Conservation (phyloP, 2,797 vertebrate genomes). For the Sandelia bainsii region DNA sequence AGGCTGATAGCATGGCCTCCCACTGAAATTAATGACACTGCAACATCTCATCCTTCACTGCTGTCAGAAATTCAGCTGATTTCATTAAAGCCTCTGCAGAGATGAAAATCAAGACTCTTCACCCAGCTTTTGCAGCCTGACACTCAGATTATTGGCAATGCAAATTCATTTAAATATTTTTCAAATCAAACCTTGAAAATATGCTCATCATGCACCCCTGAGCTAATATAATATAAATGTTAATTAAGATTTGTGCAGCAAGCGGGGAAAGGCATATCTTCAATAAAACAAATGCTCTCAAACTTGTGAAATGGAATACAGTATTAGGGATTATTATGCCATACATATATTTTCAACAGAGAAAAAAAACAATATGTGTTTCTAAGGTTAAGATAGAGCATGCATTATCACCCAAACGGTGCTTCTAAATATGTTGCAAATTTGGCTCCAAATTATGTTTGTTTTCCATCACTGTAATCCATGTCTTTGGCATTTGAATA, state of each 20-base stretch:
- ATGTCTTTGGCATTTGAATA: slow-evolving; percentile 34
- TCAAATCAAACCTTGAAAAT: slow-evolving; percentile 72
- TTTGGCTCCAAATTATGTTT: slow-evolving; percentile 36
- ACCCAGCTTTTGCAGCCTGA: slow-evolving; percentile 50
- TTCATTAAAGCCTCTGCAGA: slow-evolving; percentile 54
- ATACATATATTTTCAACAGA: slow-evolving; percentile 23
- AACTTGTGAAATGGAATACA: slow-evolving; percentile 58
- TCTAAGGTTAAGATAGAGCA: not conserved
- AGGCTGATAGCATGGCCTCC: slow-evolving; percentile 22
- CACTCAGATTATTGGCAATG: slow-evolving; percentile 55
- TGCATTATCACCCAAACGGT: not conserved
- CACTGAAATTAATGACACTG: slow-evolving; percentile 40
- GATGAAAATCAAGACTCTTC: slow-evolving; percentile 58
- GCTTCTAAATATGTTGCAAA: slow-evolving; percentile 27
- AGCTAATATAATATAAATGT: slow-evolving; percentile 88
- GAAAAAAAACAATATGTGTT: not conserved
- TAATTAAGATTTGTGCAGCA: slow-evolving; percentile 81
- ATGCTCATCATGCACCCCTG: slow-evolving; percentile 72
- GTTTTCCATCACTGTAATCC: slow-evolving; percentile 41
- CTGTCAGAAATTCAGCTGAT: slow-evolving; percentile 44
- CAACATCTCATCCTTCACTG: slow-evolving; percentile 47
- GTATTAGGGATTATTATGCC: slow-evolving; percentile 24
- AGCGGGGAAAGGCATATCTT: slow-evolving; percentile 74
- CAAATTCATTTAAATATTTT: slow-evolving; percentile 77
- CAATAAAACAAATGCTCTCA: slow-evolving; percentile 70